phyloP scores from a whole-genome alignment of 2,888 invertebrate genomes.

The Heliconius ethilla region DNA sequence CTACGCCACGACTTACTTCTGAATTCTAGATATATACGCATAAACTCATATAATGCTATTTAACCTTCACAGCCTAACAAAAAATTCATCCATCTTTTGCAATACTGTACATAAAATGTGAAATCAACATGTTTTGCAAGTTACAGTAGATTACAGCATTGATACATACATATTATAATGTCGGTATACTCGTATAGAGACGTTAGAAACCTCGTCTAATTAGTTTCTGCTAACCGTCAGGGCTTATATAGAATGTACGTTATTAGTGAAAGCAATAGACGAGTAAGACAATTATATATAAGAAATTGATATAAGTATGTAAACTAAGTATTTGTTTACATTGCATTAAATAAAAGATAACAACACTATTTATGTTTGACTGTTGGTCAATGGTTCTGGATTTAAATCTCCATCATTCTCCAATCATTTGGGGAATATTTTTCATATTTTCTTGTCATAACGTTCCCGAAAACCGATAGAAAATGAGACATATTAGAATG shows the following conservation, averaged over 20 bases:
- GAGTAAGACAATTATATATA: too few species aligned
- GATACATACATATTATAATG: background rate
- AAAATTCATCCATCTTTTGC: slow-evolving; percentile 8
- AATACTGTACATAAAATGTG: background rate
- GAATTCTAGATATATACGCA: background rate
- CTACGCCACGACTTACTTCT: background rate
- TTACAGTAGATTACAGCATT: background rate
- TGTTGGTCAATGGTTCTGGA: too few species aligned
- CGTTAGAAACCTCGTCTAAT: background rate
- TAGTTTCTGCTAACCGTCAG: background rate
- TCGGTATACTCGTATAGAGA: background rate
- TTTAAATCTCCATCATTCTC: too few species aligned
- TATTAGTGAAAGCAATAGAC: background rate
- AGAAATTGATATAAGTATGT: too few species aligned
- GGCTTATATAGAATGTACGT: background rate
- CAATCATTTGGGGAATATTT: too few species aligned
- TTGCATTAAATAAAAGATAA: too few species aligned
- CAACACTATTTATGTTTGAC: too few species aligned
- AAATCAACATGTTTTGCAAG: slow-evolving; percentile 11
- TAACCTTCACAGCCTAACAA: background rate
- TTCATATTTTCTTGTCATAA: too few species aligned
- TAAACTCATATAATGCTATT: background rate
- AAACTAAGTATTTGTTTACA: too few species aligned
- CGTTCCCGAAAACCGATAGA: too few species aligned
- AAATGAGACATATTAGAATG: too few species aligned